Conservation (phyloP, 2,888 invertebrate genomes). For the Alloplasta piceator region DNA sequence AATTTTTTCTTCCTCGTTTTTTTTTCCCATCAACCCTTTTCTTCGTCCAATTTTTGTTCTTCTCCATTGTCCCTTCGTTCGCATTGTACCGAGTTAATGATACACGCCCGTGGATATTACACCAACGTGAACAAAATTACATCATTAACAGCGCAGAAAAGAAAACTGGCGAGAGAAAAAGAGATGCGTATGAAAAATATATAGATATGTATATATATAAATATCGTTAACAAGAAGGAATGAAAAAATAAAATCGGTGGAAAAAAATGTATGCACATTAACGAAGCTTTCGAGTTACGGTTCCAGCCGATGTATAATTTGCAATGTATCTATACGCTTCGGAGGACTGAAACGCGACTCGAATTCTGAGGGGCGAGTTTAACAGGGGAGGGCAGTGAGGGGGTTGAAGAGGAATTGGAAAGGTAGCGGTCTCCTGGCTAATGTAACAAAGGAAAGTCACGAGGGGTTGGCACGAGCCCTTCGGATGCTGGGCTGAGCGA, state of each 20-base stretch:
- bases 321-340: constrained; percentile 53
- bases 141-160: constrained; percentile 7
- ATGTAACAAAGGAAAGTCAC: constrained; percentile 79
- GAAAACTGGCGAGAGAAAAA: neutral
- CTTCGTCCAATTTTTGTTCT: neutral
- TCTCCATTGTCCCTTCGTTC: neutral
- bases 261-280: constrained; percentile 1
- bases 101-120: neutral
- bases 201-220: neutral
- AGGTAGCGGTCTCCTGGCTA: constrained; percentile 71
- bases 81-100: constrained; percentile 9
- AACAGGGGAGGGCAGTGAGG: constrained; percentile 29
- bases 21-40: constrained; percentile 25
- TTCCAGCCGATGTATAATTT: constrained; percentile 43
- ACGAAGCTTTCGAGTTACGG: constrained; percentile 22
- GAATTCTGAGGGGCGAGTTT: constrained; percentile 14
- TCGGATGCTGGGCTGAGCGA: constrained; percentile 66
- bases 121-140: constrained; percentile 2
- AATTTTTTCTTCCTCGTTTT: neutral
- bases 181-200: neutral
- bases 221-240: constrained; percentile 11
- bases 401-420: constrained; percentile 59
- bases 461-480: constrained; percentile 60
- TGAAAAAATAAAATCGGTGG: neutral
- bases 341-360: constrained; percentile 52